These are phyloP conservation scores for Atractosteus spatula DNA, from an alignment of 2,113 vertebrate genomes.

Conservation along the genomic window DNA sequence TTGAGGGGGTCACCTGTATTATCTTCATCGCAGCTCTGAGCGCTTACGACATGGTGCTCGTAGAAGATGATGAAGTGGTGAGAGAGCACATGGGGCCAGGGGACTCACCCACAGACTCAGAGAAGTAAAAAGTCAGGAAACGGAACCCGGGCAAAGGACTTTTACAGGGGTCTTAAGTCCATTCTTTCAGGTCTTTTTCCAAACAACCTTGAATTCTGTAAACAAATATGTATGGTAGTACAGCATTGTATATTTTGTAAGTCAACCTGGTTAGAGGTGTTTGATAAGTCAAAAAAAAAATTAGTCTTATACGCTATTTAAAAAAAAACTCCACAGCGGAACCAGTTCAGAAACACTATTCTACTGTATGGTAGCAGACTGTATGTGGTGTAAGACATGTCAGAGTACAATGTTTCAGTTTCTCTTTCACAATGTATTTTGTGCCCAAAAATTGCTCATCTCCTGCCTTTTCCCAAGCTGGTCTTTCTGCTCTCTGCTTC, in stretches of 20 bases:
- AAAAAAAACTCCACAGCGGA: neutral
- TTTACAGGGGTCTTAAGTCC: no score
- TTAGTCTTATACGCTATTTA: neutral
- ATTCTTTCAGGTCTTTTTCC: no score
- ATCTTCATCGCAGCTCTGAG: slow-evolving; percentile 96
- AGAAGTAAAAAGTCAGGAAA: no score
- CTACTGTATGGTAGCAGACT: no score
- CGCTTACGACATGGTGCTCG: slow-evolving; percentile 93
- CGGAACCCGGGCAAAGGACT: no score
- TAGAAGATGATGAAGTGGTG: slow-evolving; percentile 92
- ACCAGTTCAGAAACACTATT: neutral
- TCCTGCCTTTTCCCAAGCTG: neutral
- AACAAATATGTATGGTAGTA: no score
- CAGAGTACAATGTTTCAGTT: neutral
- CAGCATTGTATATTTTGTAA: no score
- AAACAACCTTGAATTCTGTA: no score
- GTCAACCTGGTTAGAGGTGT: no score
- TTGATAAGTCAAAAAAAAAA: neutral
- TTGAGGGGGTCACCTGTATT: slow-evolving; percentile 96
- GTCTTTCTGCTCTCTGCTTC: slow-evolving; percentile 1
- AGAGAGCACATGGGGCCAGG: slow-evolving; percentile 20
- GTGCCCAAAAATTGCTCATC: neutral
- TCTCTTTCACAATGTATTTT: neutral
- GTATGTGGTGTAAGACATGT: neutral
- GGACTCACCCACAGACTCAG: no score